Evolutionary conservation across 1,140 invertebrate genomes (phyloP), one percentile per base, ranked within the genome.

Genomic region (Probaryconus sp.): DNA sequence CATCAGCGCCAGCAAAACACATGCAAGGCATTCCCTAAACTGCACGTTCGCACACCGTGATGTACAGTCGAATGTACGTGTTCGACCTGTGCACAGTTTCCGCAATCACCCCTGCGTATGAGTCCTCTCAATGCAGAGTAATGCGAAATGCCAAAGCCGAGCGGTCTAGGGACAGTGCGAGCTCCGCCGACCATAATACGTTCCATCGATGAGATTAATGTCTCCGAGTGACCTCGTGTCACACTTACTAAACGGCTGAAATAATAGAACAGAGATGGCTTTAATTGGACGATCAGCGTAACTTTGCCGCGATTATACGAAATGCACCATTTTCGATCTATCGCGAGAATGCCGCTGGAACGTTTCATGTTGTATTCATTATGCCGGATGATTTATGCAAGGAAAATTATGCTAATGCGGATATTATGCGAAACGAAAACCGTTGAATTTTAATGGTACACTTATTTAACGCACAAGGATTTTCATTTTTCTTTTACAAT

Each of bases 201-300:
- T 77, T 71, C 60, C 75, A 70, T 72, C 80, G 77, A 83, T 82
- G 75, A 81, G 79, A 84, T 83, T 84, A 83, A 83, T 80, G 80
- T 76, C 47, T 51, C 53, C 45, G 45, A 28, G 38, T 38, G 42
- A 63, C 56, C 38, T 47, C 51, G 11, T 53, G 28, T 51, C 48
- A 48, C 60, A 64, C 28, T 63, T 48, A 42, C 24, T 55, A 31
- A 38, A 55, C 16, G 24, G n/a, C 37, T 55, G 33, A 20, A 31
- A 31, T 55, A 26, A 55, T 51, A 51, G 1, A 11, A 33, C 11
- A 18, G 33, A 35, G 10, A 35, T 35, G 14, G 33, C 11, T 35
- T 14, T 11, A 14, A 14, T 35, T 35, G 33, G 33, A 31, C n/a
- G 2, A 35, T 35, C 10, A 13, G 7, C 33, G 13, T 11, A 10